Conservation (phyloP, 2,797 vertebrate genomes). For the Phoxinus dragarum region DNA sequence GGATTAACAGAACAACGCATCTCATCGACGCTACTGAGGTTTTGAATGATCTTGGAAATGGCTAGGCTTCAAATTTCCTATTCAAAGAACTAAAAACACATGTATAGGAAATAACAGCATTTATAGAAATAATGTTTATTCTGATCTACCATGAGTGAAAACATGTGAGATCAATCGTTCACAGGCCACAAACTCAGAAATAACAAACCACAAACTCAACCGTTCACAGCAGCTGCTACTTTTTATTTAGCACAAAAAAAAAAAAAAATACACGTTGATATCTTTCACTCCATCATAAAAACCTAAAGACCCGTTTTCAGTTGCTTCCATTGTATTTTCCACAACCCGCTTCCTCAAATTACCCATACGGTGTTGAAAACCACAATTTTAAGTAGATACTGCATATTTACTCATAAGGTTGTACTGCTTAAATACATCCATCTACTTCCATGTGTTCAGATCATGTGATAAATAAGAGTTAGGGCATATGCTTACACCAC, state of each 20-base stretch:
- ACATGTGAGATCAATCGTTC: neutral
- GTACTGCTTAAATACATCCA: constrained; percentile 12
- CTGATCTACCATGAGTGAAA: neutral
- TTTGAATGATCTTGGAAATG: too few species aligned
- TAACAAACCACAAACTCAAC: constrained; percentile 39
- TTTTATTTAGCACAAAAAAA: constrained; percentile 75
- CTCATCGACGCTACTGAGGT: neutral
- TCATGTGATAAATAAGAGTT: neutral
- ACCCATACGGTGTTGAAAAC: constrained; percentile 2
- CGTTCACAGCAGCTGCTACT: constrained; percentile 67
- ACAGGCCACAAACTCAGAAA: constrained; percentile 2
- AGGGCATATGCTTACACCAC: neutral
- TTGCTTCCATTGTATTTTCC: constrained; percentile 47
- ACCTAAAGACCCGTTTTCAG: constrained; percentile 61
- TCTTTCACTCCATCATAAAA: constrained; percentile 68
- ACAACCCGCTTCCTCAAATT: constrained; percentile 22
- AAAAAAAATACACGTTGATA: constrained; percentile 66
- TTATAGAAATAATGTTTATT: neutral
- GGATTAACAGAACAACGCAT: neutral
- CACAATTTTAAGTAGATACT: constrained; percentile 18
- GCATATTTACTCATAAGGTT: constrained; percentile 6
- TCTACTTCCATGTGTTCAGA: neutral
- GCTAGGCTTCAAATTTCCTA: neutral
- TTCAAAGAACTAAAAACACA: neutral
- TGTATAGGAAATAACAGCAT: neutral